A percentile compares a stretch with the other conserved stretches of the same genome.
phyloP scores from a whole-genome alignment of 2,888 invertebrate genomes.

The Tetanocera ferruginea region DNA sequence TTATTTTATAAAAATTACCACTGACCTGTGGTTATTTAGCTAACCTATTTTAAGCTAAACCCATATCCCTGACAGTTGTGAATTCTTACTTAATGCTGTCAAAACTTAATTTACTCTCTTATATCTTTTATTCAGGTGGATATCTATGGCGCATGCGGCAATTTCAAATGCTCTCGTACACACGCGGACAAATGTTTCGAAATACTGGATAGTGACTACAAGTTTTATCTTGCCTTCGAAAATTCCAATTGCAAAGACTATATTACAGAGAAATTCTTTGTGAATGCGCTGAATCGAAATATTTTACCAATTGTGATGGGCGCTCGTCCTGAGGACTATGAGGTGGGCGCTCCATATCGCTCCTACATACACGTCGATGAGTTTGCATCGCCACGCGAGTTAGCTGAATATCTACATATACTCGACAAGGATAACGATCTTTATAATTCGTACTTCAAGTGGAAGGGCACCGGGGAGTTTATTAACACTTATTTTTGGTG shows the following conservation, averaged over 20 bases:
- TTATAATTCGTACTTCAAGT: slow-evolving; percentile 95
- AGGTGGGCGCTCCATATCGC: slow-evolving; percentile 86
- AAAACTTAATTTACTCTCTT: no score
- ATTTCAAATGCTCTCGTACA: slow-evolving; percentile 85
- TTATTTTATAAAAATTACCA: no score
- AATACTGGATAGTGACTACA: slow-evolving; percentile 91
- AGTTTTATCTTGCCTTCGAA: slow-evolving; percentile 97
- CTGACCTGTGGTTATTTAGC: no score
- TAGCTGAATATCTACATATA: slow-evolving; percentile 87
- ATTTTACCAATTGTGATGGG: slow-evolving; percentile 97
- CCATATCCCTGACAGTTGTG: no score
- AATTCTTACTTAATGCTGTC: no score
- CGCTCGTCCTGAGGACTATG: slow-evolving; percentile 92
- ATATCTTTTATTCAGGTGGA: slow-evolving; percentile 74
- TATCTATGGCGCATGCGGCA: slow-evolving; percentile 92
- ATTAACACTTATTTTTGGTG: slow-evolving; percentile 91
- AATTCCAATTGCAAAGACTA: slow-evolving; percentile 97
- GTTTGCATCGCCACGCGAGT: slow-evolving; percentile 86
- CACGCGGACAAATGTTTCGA: slow-evolving; percentile 88
- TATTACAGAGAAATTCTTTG: slow-evolving; percentile 97
- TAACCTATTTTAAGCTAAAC: no score
- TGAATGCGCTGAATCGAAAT: slow-evolving; percentile 90
- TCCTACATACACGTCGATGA: slow-evolving; percentile 97
- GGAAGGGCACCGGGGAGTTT: slow-evolving; percentile 96
- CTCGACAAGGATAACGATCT: slow-evolving; percentile 89